Base-by-base conservation (phyloP, 2,113 vertebrate species). In the Sardina pilchardus region DNA sequence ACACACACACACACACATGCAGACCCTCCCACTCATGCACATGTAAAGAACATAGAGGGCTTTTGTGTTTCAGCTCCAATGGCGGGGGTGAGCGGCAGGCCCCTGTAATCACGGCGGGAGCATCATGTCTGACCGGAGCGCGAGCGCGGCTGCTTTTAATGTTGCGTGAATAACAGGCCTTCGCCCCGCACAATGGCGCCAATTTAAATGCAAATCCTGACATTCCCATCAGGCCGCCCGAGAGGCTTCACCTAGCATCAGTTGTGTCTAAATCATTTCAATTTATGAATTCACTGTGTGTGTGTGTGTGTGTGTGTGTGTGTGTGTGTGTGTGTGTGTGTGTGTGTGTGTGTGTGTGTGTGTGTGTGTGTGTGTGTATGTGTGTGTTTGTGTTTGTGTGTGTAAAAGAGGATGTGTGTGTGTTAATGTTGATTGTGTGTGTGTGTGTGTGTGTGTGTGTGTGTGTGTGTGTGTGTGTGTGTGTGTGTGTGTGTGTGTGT, bases 121-220 rank as follows among this genome's bases (percentile, higher is more conserved):
- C 90, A 82, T 90, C 47, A 71, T 81, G 86, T 90, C 90, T 92
- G 83, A 67, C 39, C 50, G 24, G 59, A 53, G 63, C 81, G 56
- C 59, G 88, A 53, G 63, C 81, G 56, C 59, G 88, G 78, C 88
- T 85, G 86, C 90, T 88, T 89, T 93, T 92, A 89, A 86, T 87
- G 81, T 90, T 89, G 88, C 26, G 36, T 91, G 89, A 93, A 92
- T 91, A 89, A 80, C 89, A 82, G 88, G 86, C 81, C 81, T 7
- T 81, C n/a, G 47, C 86, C 87, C 87, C 90, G 90, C 93, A 94
- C 94, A 93, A 93, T 93, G 89, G 44, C 84, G 30, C 85, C 93
- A 94, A 95, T 94, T 94, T 95, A 94, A 93, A 95, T 94, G 95
- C 94, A 95, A 95, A 95, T 96, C 90, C 90, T 94, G 93, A 94